Evolutionary conservation across 2,888 invertebrate species (phyloP).

Genomic region (Lysandra bellargus): DNA sequence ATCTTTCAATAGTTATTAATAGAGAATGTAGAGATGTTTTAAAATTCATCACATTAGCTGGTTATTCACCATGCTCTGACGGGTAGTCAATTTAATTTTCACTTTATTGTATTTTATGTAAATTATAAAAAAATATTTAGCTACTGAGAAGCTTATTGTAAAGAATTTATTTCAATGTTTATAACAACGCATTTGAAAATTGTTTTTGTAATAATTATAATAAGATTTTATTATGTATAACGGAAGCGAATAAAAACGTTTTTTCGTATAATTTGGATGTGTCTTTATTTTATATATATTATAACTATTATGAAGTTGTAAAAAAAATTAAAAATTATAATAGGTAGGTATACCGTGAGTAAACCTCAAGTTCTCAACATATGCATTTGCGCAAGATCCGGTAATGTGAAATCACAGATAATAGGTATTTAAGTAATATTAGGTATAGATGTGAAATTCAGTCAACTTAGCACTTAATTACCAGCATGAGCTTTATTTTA

Average conservation of each 20-base stretch:
- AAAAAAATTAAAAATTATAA: too few species aligned
- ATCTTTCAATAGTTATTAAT: constrained; percentile 33
- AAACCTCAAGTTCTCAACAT: too few species aligned
- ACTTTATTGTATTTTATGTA: constrained; percentile 73
- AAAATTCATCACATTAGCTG: constrained; percentile 41
- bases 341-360: too few species aligned
- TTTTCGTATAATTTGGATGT: neutral
- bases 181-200: constrained; percentile 60
- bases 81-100: constrained; percentile 46
- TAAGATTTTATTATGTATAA: constrained; percentile 58
- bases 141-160: constrained; percentile 36
- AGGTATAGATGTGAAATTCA: too few species aligned
- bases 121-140: constrained; percentile 53
- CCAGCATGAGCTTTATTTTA: too few species aligned
- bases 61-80: constrained; percentile 40
- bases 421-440: too few species aligned
- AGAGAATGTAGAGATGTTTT: constrained; percentile 33
- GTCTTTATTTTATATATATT: too few species aligned
- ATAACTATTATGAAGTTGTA: too few species aligned
- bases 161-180: constrained; percentile 62
- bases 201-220: constrained; percentile 69
- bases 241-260: constrained; percentile 50
- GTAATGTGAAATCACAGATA: too few species aligned
- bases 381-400: too few species aligned
- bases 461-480: too few species aligned